Evolutionary conservation across 2,888 invertebrate genomes (phyloP).

Genomic region (Drosophila cracens): DNA sequence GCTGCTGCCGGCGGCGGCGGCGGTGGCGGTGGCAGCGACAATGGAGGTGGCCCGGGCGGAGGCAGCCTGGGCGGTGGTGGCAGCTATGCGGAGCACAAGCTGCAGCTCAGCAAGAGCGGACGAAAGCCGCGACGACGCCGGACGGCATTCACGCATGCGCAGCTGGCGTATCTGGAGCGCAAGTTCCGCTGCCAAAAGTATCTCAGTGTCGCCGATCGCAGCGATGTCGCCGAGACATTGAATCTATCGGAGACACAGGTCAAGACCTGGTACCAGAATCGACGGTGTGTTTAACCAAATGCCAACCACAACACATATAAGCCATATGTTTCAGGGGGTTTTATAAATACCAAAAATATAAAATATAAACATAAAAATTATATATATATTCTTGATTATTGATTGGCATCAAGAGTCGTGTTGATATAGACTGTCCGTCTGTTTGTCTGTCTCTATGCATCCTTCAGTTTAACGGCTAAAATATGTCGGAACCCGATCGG

Average conservation of each 20-base stretch:
- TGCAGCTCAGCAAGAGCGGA: slow-evolving; percentile 86
- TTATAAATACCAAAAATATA: not conserved
- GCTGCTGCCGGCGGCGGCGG: slow-evolving; percentile 36
- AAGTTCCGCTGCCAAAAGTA: slow-evolving; percentile 97
- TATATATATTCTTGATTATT: not conserved
- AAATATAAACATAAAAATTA: too few relatives aligned
- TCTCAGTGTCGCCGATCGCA: slow-evolving; percentile 95
- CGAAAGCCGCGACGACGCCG: slow-evolving; percentile 93
- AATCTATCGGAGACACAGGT: slow-evolving; percentile 97
- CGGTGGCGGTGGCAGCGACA: not conserved
- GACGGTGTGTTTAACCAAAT: slow-evolving; percentile 74
- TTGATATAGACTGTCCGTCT: not conserved
- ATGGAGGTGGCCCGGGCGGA: not conserved
- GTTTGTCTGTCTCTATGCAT: not conserved
- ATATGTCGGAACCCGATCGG: not conserved
- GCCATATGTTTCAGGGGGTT: not conserved
- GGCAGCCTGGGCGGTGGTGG: slow-evolving; percentile 41
- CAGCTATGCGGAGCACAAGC: slow-evolving; percentile 79
- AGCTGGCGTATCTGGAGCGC: slow-evolving; percentile 95
- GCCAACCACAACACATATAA: not conserved
- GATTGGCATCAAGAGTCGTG: not conserved
- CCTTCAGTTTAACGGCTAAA: not conserved
- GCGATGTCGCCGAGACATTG: slow-evolving; percentile 95
- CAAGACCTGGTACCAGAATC: slow-evolving; percentile 93
- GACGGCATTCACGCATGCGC: slow-evolving; percentile 97